These are phyloP conservation scores for Campylomormyrus tamandua DNA, from an alignment of 2,113 vertebrate species.

Conservation along the genomic window DNA sequence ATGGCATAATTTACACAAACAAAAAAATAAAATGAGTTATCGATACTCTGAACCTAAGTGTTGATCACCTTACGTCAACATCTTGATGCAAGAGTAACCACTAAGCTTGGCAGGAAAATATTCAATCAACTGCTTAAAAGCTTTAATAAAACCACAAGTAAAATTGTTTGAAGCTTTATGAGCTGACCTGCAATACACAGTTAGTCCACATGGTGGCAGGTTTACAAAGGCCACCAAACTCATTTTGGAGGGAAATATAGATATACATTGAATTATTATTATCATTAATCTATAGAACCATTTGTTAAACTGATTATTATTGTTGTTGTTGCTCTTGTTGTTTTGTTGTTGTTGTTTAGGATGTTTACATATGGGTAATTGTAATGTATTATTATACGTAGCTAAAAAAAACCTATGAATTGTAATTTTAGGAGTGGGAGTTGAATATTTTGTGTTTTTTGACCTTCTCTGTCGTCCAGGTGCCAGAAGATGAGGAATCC, in stretches of 20 bases:
- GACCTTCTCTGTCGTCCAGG: conserved; percentile 34
- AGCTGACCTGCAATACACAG: not conserved
- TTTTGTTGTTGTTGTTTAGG: not conserved
- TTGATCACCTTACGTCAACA: not conserved
- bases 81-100: not conserved
- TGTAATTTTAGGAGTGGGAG: not conserved
- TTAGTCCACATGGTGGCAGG: not conserved
- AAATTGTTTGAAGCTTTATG: not conserved
- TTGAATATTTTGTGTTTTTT: not conserved
- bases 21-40: not conserved
- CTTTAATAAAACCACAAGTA: not conserved
- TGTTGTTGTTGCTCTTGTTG: not conserved
- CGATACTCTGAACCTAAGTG: not conserved
- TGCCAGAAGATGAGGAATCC: conserved; percentile 50
- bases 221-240: not conserved
- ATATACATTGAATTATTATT: not conserved
- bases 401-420: not conserved
- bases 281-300: not conserved
- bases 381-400: not conserved
- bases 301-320: not conserved
- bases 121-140: not conserved
- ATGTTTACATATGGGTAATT: not conserved
- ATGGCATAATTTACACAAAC: not conserved
- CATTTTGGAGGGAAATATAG: not conserved
- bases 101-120: not conserved